Percentiles rank a stretch among this genome's conserved stretches.
Evolutionary conservation across 2,888 invertebrate species (phyloP).

Genomic region (Actias luna): DNA sequence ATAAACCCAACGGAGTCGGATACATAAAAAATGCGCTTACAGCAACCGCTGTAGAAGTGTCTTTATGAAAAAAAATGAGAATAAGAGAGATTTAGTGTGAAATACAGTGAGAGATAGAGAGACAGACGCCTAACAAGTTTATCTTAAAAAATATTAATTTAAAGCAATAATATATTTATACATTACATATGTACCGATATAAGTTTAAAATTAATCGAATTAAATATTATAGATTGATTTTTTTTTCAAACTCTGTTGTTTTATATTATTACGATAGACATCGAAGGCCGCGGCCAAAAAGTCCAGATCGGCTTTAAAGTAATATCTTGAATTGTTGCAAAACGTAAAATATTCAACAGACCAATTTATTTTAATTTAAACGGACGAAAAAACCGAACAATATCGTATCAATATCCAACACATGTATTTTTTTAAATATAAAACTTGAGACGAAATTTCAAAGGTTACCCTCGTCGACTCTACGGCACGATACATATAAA

Average conservation of each 20-base stretch:
- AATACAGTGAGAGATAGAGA: too few species aligned
- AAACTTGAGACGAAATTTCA: neutral
- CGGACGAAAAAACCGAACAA: neutral
- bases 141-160: too few species aligned
- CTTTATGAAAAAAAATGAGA: too few species aligned
- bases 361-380: neutral
- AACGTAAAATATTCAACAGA: neutral
- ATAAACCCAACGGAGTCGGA: too few species aligned
- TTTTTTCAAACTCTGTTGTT: neutral
- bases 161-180: too few species aligned
- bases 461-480: neutral
- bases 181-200: too few species aligned
- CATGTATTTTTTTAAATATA: neutral
- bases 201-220: too few species aligned
- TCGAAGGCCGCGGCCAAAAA: neutral
- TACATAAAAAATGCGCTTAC: too few species aligned
- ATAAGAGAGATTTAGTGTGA: too few species aligned
- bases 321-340: neutral
- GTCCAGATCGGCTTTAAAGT: neutral
- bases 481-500: neutral
- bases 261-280: neutral
- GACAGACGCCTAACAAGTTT: too few species aligned
- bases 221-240: too few species aligned
- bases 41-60: too few species aligned
- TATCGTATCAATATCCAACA: neutral